Evolutionary conservation across 2,888 invertebrate species (phyloP), one percentile per base, ranked within the genome.

Genomic region (Glyphotaelius pellucidus): DNA sequence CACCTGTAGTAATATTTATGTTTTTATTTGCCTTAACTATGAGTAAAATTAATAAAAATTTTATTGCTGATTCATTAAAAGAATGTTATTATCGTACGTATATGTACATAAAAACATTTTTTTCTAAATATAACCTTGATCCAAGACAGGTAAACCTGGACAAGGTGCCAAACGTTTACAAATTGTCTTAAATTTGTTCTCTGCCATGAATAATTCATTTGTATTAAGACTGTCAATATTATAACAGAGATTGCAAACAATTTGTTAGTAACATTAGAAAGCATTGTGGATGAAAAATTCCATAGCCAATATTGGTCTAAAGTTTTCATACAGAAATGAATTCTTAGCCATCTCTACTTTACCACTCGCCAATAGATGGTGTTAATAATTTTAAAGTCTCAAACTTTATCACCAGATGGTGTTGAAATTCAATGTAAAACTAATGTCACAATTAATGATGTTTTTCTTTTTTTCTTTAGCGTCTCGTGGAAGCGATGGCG

Each of bases 401-500:
- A 67, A n/a, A 25, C n/a, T n/a, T 67, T 25, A 67, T 67, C 67
- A 67, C n/a, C 25, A 19, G 19, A 67, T n/a, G 67, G 67, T 2
- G 67, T 67, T 67, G 25, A 32, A 31, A 81, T 81, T 32, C 81
- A 81, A 32, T 32, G 31, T 80, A 11, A 0, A 31, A 80, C 15
- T 80, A 12, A 81, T 81, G 31, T 81, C 42, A 80, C 12, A 81
- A 81, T 12, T 81, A 81, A 81, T 81, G 32, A 32, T 89, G 80
- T 79, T 80, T 79, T 35, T 30, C 3, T 90, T 92, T 83, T 85
- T 91, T 38, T 91, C 52, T 42, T 30, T 96, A 97, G 97, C 96
- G 97, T 94, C 96, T 97, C 94, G 97, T 97, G 94, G 97, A 97
- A 95, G 96, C 97, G 94, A 97, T 97, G 97, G 97, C 97, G 94